Conservation (phyloP, 2,888 invertebrate species). For the Parascotia fuliginaria region DNA sequence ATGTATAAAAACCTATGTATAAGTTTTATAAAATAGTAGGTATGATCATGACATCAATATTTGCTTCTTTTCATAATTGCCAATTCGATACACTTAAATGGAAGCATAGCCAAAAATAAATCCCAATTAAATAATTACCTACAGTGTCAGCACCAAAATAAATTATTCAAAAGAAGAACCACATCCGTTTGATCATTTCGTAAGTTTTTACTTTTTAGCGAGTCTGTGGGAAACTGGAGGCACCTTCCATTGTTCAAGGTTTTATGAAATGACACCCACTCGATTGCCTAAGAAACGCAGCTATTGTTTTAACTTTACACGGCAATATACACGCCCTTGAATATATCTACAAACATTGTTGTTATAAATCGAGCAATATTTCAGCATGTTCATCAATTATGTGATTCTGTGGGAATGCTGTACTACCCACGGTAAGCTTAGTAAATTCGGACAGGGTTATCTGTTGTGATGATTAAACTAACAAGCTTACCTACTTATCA, state of each 20-base stretch:
- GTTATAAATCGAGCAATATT: slow-evolving; percentile 52
- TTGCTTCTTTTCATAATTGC: too few species aligned
- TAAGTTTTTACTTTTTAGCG: slow-evolving; percentile 50
- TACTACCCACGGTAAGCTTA: slow-evolving; percentile 6
- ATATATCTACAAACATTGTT: slow-evolving; percentile 43
- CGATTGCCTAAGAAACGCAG: slow-evolving; percentile 54
- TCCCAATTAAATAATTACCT: too few species aligned
- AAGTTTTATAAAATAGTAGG: too few species aligned
- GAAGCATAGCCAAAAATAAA: too few species aligned
- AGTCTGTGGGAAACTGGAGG: slow-evolving; percentile 60
- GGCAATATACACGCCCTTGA: slow-evolving; percentile 57
- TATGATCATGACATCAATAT: too few species aligned
- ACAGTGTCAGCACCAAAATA: slow-evolving; percentile 22
- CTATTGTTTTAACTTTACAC: slow-evolving; percentile 64
- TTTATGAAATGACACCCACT: slow-evolving; percentile 69
- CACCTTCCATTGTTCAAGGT: slow-evolving; percentile 59
- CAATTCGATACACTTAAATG: too few species aligned
- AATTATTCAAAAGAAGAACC: slow-evolving; percentile 19
- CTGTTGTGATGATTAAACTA: too few species aligned
- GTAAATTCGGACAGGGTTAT: slow-evolving; percentile 13
- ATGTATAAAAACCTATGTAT: too few species aligned
- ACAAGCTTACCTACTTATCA: too few species aligned
- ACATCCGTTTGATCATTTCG: slow-evolving; percentile 45
- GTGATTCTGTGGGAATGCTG: slow-evolving; percentile 50
- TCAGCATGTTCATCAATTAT: slow-evolving; percentile 44